A percentile compares a stretch with the other conserved stretches of the same genome.
Evolutionary conservation across 2,113 vertebrate species (phyloP).

Genomic region (Collichthys lucidus): DNA sequence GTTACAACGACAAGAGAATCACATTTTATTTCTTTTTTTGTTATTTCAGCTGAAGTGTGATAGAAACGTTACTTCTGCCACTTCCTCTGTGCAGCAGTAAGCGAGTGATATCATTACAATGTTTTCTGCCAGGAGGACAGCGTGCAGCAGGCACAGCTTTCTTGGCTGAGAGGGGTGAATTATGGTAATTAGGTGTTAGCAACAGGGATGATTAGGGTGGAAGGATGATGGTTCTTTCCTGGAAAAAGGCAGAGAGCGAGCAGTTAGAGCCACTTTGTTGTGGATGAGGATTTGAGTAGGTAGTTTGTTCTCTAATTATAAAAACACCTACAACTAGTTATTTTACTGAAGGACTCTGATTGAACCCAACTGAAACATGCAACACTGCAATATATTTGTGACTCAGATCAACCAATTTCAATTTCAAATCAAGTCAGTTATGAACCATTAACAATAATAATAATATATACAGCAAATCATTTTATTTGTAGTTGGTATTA

Average conservation of each 20-base stretch:
- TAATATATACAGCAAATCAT: neutral
- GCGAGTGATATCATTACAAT: neutral
- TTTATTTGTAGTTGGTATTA: neutral
- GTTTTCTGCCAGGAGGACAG: conserved; percentile 24
- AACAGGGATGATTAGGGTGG: conserved; percentile 39
- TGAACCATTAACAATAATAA: neutral
- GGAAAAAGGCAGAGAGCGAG: conserved; percentile 13
- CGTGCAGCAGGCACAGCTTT: conserved; percentile 27
- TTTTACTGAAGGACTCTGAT: neutral
- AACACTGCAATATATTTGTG: neutral
- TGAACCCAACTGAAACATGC: neutral
- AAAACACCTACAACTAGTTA: neutral
- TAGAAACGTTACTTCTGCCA: conserved; percentile 12
- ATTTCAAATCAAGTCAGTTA: neutral
- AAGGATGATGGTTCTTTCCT: conserved; percentile 28
- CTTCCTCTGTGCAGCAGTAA: conserved; percentile 6
- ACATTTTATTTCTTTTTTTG: neutral
- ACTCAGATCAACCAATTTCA: neutral
- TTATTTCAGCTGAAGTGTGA: conserved; percentile 1
- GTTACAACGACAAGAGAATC: neutral
- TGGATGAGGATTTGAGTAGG: neutral
- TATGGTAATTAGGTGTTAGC: conserved; percentile 59
- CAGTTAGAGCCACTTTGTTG: neutral
- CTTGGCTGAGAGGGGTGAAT: conserved; percentile 50
- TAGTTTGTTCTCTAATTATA: conserved; percentile 1